phyloP scores from a whole-genome alignment of 2,888 invertebrate genomes.

The Lasioglossum malachurum region DNA sequence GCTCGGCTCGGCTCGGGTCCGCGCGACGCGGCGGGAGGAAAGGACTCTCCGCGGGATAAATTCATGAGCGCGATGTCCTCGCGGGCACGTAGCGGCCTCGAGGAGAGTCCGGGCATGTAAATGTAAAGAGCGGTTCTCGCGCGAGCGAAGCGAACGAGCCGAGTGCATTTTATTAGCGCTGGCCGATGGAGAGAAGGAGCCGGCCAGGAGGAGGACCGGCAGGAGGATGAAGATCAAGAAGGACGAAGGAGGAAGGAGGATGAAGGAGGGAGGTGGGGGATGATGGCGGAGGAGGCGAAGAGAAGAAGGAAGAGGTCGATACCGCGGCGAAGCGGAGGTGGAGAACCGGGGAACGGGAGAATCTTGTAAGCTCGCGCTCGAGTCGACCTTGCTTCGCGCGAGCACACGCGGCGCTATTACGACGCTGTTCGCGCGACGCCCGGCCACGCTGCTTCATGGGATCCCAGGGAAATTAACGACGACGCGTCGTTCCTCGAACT shows the following conservation, averaged over 20 bases:
- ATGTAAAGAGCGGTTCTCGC: conserved; percentile 71
- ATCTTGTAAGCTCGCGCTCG: conserved; percentile 74
- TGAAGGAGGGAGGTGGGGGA: background rate
- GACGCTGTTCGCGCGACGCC: conserved; percentile 65
- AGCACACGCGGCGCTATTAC: conserved; percentile 70
- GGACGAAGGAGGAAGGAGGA: conserved; percentile 39
- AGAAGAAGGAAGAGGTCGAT: conserved; percentile 63
- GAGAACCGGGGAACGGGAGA: conserved; percentile 38
- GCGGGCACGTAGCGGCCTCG: conserved; percentile 68
- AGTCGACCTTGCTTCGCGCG: conserved; percentile 70
- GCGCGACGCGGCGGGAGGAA: conserved; percentile 11
- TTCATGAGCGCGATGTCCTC: conserved; percentile 75
- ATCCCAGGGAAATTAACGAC: conserved; percentile 57
- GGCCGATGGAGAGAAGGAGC: conserved; percentile 17
- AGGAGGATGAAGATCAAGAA: conserved; percentile 32
- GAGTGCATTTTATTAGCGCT: conserved; percentile 69
- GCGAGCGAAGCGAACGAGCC: conserved; percentile 56
- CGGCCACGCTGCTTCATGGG: conserved; percentile 49
- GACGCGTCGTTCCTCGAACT: conserved; percentile 32
- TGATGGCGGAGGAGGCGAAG: conserved; percentile 31
- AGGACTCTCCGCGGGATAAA: conserved; percentile 65
- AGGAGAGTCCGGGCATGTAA: conserved; percentile 70
- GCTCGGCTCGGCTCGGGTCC: background rate
- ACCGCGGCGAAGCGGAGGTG: conserved; percentile 29
- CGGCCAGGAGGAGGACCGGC: background rate